These are phyloP conservation scores for Megalurothrips usitatus DNA, from an alignment of 2,888 invertebrate species.

Conservation along the genomic window DNA sequence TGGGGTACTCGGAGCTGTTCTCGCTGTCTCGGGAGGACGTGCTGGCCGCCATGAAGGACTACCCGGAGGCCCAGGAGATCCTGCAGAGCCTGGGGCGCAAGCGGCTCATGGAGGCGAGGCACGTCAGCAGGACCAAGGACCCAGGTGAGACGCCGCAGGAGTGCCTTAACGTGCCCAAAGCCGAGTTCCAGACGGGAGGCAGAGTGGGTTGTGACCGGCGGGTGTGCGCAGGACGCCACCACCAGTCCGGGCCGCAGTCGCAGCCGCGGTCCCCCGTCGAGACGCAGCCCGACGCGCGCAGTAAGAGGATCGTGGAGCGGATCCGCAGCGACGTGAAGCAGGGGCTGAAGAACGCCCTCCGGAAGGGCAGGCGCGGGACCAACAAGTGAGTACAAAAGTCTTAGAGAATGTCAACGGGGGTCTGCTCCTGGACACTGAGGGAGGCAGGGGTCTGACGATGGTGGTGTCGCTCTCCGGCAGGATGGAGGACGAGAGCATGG, in stretches of 20 bases:
- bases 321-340: conserved; percentile 74
- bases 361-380: conserved; percentile 51
- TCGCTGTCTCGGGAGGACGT: conserved; percentile 92
- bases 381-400: conserved; percentile 38
- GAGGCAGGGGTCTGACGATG: not conserved
- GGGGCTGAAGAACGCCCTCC: conserved; percentile 57
- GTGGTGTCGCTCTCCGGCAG: conserved; percentile 43
- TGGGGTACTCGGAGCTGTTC: conserved; percentile 92
- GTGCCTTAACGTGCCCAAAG: conserved; percentile 31
- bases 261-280: conserved; percentile 32
- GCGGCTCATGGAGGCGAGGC: conserved; percentile 74
- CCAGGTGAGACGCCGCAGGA: conserved; percentile 34
- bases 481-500: conserved; percentile 60
- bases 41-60: conserved; percentile 91
- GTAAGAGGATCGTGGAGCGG: conserved; percentile 77
- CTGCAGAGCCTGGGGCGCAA: conserved; percentile 84
- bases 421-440: not conserved
- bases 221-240: not conserved
- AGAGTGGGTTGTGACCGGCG: not conserved
- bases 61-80: conserved; percentile 93
- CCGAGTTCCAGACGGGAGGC: not conserved
- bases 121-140: conserved; percentile 41
- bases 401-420: too few species aligned
- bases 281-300: conserved; percentile 44
- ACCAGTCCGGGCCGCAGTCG: conserved; percentile 30